Percentiles rank a stretch among this genome's conserved stretches.
These are phyloP conservation scores for Phrixothrix hirtus DNA, from an alignment of 2,888 invertebrate genomes.

Conservation along the genomic window DNA sequence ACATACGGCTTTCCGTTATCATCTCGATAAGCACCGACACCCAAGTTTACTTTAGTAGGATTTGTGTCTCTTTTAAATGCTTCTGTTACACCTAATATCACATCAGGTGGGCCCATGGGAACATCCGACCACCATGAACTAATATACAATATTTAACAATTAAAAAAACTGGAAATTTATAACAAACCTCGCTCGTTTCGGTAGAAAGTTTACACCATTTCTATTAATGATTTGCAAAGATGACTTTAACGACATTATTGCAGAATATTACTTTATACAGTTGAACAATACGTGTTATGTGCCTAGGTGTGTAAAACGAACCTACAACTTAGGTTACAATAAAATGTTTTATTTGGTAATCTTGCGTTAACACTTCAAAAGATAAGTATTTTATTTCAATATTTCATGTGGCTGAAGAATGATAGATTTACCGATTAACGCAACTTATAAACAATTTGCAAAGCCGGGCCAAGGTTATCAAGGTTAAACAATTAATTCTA, in stretches of 20 bases:
- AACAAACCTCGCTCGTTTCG: neutral
- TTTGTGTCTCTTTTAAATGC: constrained; percentile 90
- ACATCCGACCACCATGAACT: constrained; percentile 89
- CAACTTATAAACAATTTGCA: too few relatives aligned
- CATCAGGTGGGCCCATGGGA: constrained; percentile 96
- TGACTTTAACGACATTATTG: neutral
- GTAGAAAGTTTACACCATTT: neutral
- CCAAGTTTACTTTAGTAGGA: constrained; percentile 95
- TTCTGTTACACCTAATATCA: constrained; percentile 96
- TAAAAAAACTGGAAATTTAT: neutral
- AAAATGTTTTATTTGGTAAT: too few relatives aligned
- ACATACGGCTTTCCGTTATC: constrained; percentile 96
- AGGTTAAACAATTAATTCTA: too few relatives aligned
- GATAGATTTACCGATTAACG: too few relatives aligned
- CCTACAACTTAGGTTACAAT: too few relatives aligned
- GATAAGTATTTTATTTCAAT: too few relatives aligned
- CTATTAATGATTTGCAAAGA: neutral
- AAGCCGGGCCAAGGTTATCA: too few relatives aligned
- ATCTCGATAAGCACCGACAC: constrained; percentile 95
- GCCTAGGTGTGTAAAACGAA: neutral
- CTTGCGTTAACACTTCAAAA: too few relatives aligned
- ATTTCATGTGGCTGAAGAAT: too few relatives aligned
- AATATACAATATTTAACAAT: constrained; percentile 34
- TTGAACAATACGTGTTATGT: neutral
- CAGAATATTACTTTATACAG: too few relatives aligned